Conservation (phyloP, 2,888 invertebrate species). For the Steinernema scapterisci region DNA sequence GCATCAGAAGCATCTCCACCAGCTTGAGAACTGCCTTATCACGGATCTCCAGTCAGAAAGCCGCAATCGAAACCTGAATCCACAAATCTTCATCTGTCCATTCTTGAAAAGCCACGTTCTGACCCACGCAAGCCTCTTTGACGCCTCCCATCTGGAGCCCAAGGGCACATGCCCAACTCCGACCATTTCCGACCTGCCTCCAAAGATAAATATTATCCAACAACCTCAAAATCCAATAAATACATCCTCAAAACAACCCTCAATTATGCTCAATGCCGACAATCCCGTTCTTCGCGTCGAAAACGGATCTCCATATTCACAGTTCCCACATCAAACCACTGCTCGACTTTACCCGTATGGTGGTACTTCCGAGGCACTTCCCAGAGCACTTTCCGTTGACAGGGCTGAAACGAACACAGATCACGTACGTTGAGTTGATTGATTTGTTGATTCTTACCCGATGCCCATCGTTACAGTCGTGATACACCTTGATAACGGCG, state of each 20-base stretch:
- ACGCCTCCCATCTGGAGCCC: too few relatives aligned
- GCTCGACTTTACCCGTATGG: conserved; percentile 39
- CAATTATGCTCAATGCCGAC: conserved; percentile 36
- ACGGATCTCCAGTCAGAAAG: too few relatives aligned
- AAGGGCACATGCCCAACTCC: too few relatives aligned
- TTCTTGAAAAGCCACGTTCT: too few relatives aligned
- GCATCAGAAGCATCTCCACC: too few relatives aligned
- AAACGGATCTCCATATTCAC: conserved; percentile 42
- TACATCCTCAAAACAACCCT: not conserved
- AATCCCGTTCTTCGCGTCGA: conserved; percentile 40
- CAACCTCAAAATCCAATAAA: too few relatives aligned
- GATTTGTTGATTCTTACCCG: not conserved
- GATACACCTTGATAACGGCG: conserved; percentile 40
- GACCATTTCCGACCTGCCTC: too few relatives aligned
- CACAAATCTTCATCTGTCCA: too few relatives aligned
- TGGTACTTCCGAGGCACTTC: conserved; percentile 37
- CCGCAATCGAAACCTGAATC: too few relatives aligned
- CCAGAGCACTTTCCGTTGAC: conserved; percentile 41
- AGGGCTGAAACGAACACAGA: conserved; percentile 29
- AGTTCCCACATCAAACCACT: conserved; percentile 44
- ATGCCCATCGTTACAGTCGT: conserved; percentile 38
- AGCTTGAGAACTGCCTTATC: too few relatives aligned
- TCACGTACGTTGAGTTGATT: not conserved
- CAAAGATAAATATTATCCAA: too few relatives aligned
- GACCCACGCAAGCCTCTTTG: too few relatives aligned